phyloP scores from a whole-genome alignment of 1,140 invertebrate species.

The Drosophila bifasciata region DNA sequence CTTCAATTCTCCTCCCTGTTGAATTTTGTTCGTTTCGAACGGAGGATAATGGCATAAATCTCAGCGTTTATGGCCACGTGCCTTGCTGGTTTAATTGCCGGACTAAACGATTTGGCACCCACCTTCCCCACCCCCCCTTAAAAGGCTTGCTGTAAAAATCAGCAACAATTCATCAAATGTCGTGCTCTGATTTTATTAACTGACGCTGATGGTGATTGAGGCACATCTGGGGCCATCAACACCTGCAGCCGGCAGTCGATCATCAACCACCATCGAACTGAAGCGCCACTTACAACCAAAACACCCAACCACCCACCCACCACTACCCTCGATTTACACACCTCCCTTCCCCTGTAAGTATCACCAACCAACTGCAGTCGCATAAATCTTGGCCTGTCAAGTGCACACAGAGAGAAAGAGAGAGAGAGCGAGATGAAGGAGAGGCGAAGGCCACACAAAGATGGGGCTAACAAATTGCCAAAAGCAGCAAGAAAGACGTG shows the following conservation, averaged over 20 bases:
- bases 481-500: slow-evolving; percentile 1
- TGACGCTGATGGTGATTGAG: slow-evolving; percentile 79
- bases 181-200: slow-evolving; percentile 77
- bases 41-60: slow-evolving; percentile 8
- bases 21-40: no score
- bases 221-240: slow-evolving; percentile 74
- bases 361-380: slow-evolving; percentile 52
- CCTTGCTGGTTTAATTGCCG: slow-evolving; percentile 43
- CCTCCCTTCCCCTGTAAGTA: no score
- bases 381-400: slow-evolving; percentile 74
- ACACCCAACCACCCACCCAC: no score
- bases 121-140: no score
- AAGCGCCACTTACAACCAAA: no score
- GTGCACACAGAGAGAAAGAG: slow-evolving; percentile 25
- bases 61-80: background rate
- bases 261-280: slow-evolving; percentile 8
- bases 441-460: slow-evolving; percentile 28
- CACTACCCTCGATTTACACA: no score
- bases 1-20: background rate
- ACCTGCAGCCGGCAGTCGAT: slow-evolving; percentile 61
- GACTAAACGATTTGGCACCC: slow-evolving; percentile 63
- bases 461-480: slow-evolving; percentile 59
- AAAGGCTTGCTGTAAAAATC: slow-evolving; percentile 63
- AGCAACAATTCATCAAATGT: slow-evolving; percentile 71
- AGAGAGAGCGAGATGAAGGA: no score